Percentiles rank a stretch among this genome's conserved stretches.
Evolutionary conservation across 2,888 invertebrate genomes (phyloP).

Genomic region (Chromoteleia sp.): DNA sequence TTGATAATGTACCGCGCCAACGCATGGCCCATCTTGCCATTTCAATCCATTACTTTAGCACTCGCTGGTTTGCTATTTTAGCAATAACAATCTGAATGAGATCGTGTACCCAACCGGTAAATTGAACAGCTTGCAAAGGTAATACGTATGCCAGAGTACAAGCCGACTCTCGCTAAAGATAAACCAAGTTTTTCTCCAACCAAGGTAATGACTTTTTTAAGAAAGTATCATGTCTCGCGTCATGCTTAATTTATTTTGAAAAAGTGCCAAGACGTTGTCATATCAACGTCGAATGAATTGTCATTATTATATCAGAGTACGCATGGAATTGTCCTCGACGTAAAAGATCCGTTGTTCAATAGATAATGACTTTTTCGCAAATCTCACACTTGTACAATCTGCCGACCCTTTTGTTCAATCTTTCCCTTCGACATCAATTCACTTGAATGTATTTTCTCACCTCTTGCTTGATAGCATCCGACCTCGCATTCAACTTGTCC

Average conservation of each 20-base stretch:
- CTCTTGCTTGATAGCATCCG: constrained; percentile 41
- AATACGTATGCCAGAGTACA: constrained; percentile 71
- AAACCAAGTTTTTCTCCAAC: constrained; percentile 65
- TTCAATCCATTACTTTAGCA: constrained; percentile 69
- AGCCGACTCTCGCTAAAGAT: constrained; percentile 69
- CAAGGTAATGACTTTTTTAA: constrained; percentile 50
- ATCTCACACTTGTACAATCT: constrained; percentile 39
- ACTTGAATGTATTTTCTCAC: constrained; percentile 53
- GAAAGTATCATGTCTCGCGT: constrained; percentile 25
- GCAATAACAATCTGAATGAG: constrained; percentile 71
- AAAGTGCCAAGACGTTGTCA: constrained; percentile 22
- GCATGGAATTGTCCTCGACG: neutral
- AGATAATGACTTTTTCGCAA: constrained; percentile 49
- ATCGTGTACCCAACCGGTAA: constrained; percentile 77
- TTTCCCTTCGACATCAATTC: constrained; percentile 49
- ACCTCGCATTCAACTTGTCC: constrained; percentile 61
- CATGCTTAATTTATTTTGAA: constrained; percentile 56
- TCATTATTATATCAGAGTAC: constrained; percentile 9
- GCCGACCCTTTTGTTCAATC: constrained; percentile 36
- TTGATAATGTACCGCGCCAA: constrained; percentile 67
- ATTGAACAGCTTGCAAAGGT: constrained; percentile 76
- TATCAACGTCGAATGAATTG: neutral
- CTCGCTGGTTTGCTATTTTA: constrained; percentile 71
- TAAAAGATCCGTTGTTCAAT: constrained; percentile 5
- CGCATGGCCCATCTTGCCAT: constrained; percentile 68